Evolutionary conservation across 2,888 invertebrate species (phyloP), one percentile per base, ranked within the genome.

Genomic region (Mythimna lalbum): DNA sequence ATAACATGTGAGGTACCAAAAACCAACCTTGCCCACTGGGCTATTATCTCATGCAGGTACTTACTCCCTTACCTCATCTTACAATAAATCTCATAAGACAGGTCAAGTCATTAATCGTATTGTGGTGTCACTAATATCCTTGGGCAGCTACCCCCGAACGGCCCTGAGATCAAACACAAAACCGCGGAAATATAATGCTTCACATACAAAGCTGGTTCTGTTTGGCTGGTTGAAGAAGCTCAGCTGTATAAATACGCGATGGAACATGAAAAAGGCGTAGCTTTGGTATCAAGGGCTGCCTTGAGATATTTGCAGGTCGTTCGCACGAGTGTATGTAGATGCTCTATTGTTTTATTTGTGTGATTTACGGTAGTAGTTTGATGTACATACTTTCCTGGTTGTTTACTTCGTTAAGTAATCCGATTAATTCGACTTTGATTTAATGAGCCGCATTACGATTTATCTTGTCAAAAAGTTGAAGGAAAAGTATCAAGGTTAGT

Each of bases 91-190:
- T 64, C 52, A 72, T 49, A 50, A 68, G 66, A 67, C 73, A 78
- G 84, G 84, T 82, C 80, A 84, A 83, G 84, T 79, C 83, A 88
- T 88, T 85, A 87, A 87, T 87, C 78, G 86, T 80, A 89, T 89
- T 89, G 86, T 87, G 74, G 78, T 87, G 87, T 87, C 88, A 81
- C 67, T 82, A 39, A 31, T 76, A 84, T 86, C 88, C 86, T 88
- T 88, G 89, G 81, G 69, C 78, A 69, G 14, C 23, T 52, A 67
- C 36, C 57, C 43, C 57, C 7, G 21, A 57, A 57, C 10, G 36
- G 43, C 72, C 78, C 75, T 83, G 78, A 82, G 43, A 86, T 80
- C 62, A 21, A 55, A 74, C 66, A 82, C 86, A 86, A 86, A 89
- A 80, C 82, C 66, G 63, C 84, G 88, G 87, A 88, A 87, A 86